Conservation (phyloP, 2,888 invertebrate genomes). For the Euproctis similis region DNA sequence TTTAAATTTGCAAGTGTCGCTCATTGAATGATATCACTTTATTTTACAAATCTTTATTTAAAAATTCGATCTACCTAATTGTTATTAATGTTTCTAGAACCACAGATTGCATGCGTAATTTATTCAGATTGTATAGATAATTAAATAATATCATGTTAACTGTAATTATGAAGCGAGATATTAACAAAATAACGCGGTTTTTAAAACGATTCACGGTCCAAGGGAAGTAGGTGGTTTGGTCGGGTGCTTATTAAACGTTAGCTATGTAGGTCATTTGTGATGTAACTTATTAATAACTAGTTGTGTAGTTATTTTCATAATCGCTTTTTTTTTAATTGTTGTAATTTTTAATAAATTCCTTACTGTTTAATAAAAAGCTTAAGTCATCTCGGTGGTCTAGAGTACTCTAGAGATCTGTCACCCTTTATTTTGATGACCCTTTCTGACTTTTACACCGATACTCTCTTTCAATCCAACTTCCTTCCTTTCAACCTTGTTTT, state of each 20-base stretch:
- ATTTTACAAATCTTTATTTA: too few species aligned
- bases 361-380: too few species aligned
- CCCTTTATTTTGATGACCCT: too few species aligned
- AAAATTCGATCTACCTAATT: too few species aligned
- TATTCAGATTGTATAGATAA: slow-evolving; percentile 16
- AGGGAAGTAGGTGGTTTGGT: slow-evolving; percentile 34
- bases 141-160: slow-evolving; percentile 26
- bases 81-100: neutral
- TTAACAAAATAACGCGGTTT: slow-evolving; percentile 28
- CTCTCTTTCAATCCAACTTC: too few species aligned
- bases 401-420: too few species aligned
- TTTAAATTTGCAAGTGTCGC: too few species aligned
- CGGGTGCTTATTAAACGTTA: slow-evolving; percentile 31
- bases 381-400: too few species aligned
- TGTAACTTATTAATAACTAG: slow-evolving; percentile 51
- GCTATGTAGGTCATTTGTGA: slow-evolving; percentile 48
- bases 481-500: too few species aligned
- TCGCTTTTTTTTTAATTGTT: slow-evolving; percentile 43
- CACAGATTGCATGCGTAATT: slow-evolving; percentile 15
- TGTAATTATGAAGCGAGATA: too few species aligned
- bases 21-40: too few species aligned
- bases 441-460: too few species aligned
- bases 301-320: slow-evolving; percentile 52
- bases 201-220: slow-evolving; percentile 48
- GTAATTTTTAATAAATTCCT: slow-evolving; percentile 24